A percentile compares a stretch with the other conserved stretches of the same genome.
Evolutionary conservation across 2,113 vertebrate species (phyloP).

Genomic region (Ibidorhyncha struthersii): DNA sequence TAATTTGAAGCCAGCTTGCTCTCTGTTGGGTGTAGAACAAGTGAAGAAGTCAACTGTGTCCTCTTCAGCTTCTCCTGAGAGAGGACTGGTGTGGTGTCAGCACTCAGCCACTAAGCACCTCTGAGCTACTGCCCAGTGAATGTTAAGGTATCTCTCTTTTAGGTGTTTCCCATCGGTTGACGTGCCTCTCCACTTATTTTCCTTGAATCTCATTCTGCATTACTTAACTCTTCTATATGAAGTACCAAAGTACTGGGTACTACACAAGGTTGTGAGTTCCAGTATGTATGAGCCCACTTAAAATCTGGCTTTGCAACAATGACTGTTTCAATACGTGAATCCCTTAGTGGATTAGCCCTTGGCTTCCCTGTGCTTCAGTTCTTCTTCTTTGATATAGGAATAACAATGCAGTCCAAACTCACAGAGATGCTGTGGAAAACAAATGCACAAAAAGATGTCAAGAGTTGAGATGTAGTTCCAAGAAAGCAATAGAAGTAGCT

Average conservation of each 20-base stretch:
- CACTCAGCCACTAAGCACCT: background rate
- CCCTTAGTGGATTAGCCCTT: background rate
- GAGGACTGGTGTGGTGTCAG: background rate
- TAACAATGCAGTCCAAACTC: background rate
- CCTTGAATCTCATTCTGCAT: background rate
- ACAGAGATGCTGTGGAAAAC: background rate
- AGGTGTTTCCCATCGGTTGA: background rate
- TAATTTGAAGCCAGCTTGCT: background rate
- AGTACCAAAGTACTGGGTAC: background rate
- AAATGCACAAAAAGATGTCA: background rate
- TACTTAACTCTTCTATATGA: background rate
- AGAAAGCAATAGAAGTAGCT: background rate
- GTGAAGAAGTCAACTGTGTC: background rate
- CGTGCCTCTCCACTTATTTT: background rate
- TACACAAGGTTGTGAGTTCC: background rate
- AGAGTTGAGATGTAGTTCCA: background rate
- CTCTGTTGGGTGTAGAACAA: background rate
- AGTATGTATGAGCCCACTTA: background rate
- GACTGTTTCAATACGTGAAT: background rate
- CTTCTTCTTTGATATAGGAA: background rate
- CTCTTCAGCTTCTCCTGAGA: background rate
- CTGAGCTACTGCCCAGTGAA: background rate
- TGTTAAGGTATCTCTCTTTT: background rate
- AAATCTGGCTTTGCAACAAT: background rate
- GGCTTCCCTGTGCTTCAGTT: background rate